Base-by-base conservation (phyloP, 2,113 vertebrate genomes). In the Fulica atra region DNA sequence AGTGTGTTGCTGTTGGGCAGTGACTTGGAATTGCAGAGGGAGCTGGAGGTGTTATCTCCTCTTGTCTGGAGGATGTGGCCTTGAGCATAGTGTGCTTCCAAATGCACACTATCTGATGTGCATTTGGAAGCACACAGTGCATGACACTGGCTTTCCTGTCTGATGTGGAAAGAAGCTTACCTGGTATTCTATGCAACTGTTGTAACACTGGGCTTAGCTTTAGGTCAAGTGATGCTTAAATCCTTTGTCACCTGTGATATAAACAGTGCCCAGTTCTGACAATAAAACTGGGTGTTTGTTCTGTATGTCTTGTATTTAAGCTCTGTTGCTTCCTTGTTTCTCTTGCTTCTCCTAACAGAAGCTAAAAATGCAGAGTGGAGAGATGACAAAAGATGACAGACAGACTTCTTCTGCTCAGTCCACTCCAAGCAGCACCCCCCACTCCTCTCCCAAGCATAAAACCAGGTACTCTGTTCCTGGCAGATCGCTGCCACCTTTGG, bases 341-440 rank as follows among this genome's bases (percentile, higher is more conserved):
- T 90, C 48, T 95, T 92, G 61, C 9, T 21, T 59, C 51, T 93
- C 31, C 31, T 61, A 86, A 92, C 97, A 99, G 99, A 99, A 99
- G 96, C 96, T 99, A 95, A 99, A 98, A 96, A 98, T 99, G 95
- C 99, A 99, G 97, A 99, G 97, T 60, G 98, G 98, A 96, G 99
- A 99, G 87, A 89, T 46, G 29, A 44, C 95, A 57, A 99, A 98
- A 96, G 99, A 99, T 81, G 99, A 99, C 90, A 99, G 96, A 96
- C 98, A 98, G 97, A 96, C 97, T 36, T 94, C 98, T 83, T 99
- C 99, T 63, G 92, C 98, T 95, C 99, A 99, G 95, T 99, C 99
- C 70, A 99, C 98, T 83, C 99, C 99, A 20, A 98, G 97, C 92
- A 98, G 94, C 92, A 99, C 98, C 86, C 99, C 99, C 16, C 98